Evolutionary conservation across 2,888 invertebrate genomes (phyloP), one percentile per base, ranked within the genome.

Genomic region (Diarsia rubi): DNA sequence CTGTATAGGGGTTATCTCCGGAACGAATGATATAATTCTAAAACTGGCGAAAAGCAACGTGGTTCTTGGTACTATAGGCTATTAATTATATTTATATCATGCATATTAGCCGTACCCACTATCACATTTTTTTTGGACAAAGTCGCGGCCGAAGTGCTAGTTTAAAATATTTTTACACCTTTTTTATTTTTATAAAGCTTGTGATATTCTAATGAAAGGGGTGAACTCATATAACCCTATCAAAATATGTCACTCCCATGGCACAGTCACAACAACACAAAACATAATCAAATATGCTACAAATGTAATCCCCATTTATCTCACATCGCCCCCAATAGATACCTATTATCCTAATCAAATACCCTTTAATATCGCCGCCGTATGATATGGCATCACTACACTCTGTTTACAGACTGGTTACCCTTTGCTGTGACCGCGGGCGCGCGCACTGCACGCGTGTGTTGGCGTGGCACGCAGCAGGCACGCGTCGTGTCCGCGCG

Each of bases 281-380:
- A 77, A 66, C 78, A 73, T 83, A 78, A 85, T 85, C 70, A 85
- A 83, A 73, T 74, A 72, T 72, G 70, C 73, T 85, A 67, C 78
- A 78, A 82, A 71, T 78, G 49, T 83, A 83, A 86, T 87, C 86
- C 83, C 21, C 60, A 71, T 84, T 70, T 81, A 84, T 84, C 82
- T 77, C 16, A 21, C 77, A 60, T 69, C 75, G 73, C 69, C 82
- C 81, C 68, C 82, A 81, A 82, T 76, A 85, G 85, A 86, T 82
- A 87, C 75, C 75, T 85, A 85, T 86, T 85, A 86, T 79, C 87
- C 85, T 86, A 85, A 86, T 85, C 85, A 85, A 79, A 79, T 54
- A 74, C 81, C 70, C 64, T 85, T 75, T 72, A 69, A 86, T 82
- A 71, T 60, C 47, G 64, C 85, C 83, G 79, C 45, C 57, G 42